Evolutionary conservation across 2,888 invertebrate genomes (phyloP).

Genomic region (Galerucella pusilla): DNA sequence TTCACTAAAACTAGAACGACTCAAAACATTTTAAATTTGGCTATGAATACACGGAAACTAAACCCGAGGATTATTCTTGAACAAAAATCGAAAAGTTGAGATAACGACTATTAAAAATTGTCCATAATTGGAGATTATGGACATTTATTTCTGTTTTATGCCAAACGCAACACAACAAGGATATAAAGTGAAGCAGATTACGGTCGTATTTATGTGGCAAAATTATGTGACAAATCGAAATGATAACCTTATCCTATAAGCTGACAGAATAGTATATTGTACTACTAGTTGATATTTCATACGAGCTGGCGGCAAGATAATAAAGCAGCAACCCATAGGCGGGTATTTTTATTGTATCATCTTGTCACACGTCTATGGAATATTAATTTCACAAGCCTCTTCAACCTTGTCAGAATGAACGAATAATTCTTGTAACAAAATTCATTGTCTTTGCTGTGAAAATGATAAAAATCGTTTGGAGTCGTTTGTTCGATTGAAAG

Average conservation of each 20-base stretch:
- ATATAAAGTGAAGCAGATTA: not conserved
- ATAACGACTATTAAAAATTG: not conserved
- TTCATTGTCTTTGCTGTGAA: too few species aligned
- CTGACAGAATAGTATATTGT: not conserved
- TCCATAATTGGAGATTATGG: not conserved
- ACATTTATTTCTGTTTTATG: not conserved
- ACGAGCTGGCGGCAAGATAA: not conserved
- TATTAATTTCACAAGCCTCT: not conserved
- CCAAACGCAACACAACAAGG: not conserved
- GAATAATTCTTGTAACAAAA: too few species aligned
- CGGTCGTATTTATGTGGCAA: not conserved
- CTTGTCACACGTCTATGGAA: not conserved
- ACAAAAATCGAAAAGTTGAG: not conserved
- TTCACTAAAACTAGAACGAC: too few species aligned
- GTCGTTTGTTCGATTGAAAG: too few species aligned
- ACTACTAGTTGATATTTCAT: not conserved
- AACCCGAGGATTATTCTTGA: not conserved
- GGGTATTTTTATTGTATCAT: not conserved
- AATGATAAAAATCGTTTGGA: too few species aligned
- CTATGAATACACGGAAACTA: not conserved
- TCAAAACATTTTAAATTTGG: not conserved
- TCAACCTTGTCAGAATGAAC: too few species aligned
- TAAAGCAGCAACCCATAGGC: not conserved
- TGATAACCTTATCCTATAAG: not conserved
- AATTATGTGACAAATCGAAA: constrained; percentile 1